Base-by-base conservation (phyloP, 1,140 invertebrate species). In the Latrodectus geometricus region DNA sequence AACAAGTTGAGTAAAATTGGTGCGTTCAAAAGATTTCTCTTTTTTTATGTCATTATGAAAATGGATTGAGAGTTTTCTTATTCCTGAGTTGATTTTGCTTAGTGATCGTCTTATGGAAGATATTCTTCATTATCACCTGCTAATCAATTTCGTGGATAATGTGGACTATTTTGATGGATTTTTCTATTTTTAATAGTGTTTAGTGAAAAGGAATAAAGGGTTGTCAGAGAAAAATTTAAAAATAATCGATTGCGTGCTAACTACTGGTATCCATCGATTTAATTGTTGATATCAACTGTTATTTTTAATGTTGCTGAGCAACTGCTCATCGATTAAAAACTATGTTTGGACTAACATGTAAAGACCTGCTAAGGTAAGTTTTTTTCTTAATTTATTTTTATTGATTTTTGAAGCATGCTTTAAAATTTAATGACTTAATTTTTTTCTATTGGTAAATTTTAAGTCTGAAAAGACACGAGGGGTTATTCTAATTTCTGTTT, bases 291-390 rank as follows among this genome's bases (percentile, higher is more conserved):
- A 70, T 80, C 65, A 65, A 65, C 17, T 73, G 54, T 74, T 82
- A 48, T 82, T 73, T 48, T 61, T 17, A 75, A 84, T 76, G 82
- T 84, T 84, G 82, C 82, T 75, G 35, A 84, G 82, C 82, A 84
- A 84, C 82, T 84, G 68, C 20, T n/a, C 73, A 84, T 84, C 74
- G 82, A 84, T 84, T 56, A 17, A 61, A 23, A 35, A 77, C n/a
- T 77, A 83, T 83, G 80, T 50, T 65, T 73, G 66, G 20, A 66
- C 49, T n/a, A n/a, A 21, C 56, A n/a, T 17, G 56, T 79, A n/a
- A 65, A 74, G 50, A 65, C 20, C 21, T 66, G 50, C 49, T 23
- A 35, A 11, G 52, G 80, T 83, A 83, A 83, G 72, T 83, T 72
- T 83, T 21, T 49, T 83, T 54, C 35, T 61, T 66, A 15, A 65